Conservation (phyloP, 2,113 vertebrate genomes). For the Bufo bufo region DNA sequence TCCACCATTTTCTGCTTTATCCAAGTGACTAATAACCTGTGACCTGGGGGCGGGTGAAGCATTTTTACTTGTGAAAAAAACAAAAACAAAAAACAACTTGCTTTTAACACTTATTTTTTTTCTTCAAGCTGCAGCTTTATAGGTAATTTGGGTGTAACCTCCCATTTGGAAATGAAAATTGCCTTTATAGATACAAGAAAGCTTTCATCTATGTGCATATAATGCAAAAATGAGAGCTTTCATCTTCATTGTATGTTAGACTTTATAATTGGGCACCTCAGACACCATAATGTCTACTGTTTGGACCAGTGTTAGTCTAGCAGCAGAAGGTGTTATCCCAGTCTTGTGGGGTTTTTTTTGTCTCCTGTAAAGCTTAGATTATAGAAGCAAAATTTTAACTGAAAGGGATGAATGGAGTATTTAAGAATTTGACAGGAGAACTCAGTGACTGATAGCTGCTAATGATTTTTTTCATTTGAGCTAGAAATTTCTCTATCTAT, state of each 20-base stretch:
- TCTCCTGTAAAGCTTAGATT: too few species aligned
- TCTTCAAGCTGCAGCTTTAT: conserved; percentile 7
- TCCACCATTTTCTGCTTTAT: conserved; percentile 14
- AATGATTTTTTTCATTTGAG: too few species aligned
- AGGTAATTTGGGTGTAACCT: neutral
- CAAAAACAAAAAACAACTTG: neutral
- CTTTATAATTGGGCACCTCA: too few species aligned
- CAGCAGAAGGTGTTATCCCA: too few species aligned
- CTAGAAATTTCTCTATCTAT: too few species aligned
- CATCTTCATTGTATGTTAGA: neutral
- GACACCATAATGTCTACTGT: neutral
- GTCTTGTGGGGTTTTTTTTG: too few species aligned
- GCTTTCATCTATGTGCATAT: neutral
- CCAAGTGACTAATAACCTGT: conserved; percentile 9
- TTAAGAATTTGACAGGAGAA: too few species aligned
- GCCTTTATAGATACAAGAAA: neutral
- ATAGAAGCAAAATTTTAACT: too few species aligned
- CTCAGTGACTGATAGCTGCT: too few species aligned
- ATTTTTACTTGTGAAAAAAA: neutral
- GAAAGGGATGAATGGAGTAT: too few species aligned
- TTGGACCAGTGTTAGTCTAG: neutral
- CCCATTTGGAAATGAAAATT: neutral
- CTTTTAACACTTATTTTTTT: conserved; percentile 6
- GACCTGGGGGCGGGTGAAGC: neutral
- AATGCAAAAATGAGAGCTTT: neutral